Percentiles rank a stretch among this genome's conserved stretches.
phyloP scores from a whole-genome alignment of 2,888 invertebrate genomes.

The Calliphora vomitoria region DNA sequence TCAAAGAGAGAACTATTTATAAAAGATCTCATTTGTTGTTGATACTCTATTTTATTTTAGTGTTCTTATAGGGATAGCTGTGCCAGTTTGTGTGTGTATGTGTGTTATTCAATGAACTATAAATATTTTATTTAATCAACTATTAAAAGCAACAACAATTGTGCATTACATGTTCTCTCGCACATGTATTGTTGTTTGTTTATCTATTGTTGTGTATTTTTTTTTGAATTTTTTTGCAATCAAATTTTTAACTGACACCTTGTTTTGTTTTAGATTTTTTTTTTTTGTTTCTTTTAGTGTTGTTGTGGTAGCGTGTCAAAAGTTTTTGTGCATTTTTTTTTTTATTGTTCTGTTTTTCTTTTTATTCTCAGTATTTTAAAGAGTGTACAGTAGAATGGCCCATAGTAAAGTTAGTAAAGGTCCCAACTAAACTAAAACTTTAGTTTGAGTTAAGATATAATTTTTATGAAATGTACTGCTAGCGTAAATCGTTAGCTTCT shows the following conservation, averaged over 20 bases:
- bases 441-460: no score
- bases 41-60: neutral
- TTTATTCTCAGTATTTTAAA: neutral
- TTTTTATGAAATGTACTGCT: no score
- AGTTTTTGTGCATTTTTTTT: slow-evolving; percentile 1
- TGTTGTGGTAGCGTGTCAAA: slow-evolving; percentile 28
- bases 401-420: neutral
- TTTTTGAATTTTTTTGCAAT: slow-evolving; percentile 14
- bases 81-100: neutral
- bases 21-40: no score
- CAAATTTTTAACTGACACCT: slow-evolving; percentile 41
- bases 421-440: neutral
- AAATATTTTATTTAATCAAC: slow-evolving; percentile 64
- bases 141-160: slow-evolving; percentile 28
- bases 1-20: no score
- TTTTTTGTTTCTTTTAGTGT: neutral
- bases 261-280: slow-evolving; percentile 3
- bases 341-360: neutral
- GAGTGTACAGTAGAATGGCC: neutral
- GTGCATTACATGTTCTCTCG: neutral
- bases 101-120: slow-evolving; percentile 26
- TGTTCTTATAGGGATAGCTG: neutral
- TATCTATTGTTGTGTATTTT: neutral
- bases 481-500: no score
- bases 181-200: slow-evolving; percentile 3